Evolutionary conservation across 2,113 vertebrate species (phyloP).

Genomic region (Hepsetus odoe): DNA sequence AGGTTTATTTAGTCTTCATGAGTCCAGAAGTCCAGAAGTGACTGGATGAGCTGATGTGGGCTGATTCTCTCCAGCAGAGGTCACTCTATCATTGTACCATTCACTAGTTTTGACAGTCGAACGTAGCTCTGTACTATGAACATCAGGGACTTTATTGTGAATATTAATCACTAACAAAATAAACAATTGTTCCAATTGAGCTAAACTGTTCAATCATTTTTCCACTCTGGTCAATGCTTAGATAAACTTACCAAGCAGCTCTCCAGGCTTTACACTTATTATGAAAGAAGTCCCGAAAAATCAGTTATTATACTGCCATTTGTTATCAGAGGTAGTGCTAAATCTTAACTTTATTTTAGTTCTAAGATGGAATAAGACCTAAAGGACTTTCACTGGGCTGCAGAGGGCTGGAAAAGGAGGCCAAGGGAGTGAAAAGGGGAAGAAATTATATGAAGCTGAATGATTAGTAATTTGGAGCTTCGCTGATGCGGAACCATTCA

Average conservation of each 20-base stretch:
- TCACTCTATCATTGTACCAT: slow-evolving; percentile 49
- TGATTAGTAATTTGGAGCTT: background rate
- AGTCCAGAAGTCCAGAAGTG: background rate
- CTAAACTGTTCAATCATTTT: background rate
- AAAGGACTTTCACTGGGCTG: background rate
- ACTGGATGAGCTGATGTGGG: slow-evolving; percentile 18
- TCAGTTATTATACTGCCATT: background rate
- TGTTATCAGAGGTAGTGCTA: background rate
- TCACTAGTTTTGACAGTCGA: background rate
- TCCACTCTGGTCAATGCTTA: background rate
- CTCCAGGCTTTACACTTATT: background rate
- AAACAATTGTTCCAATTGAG: background rate
- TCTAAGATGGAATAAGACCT: background rate
- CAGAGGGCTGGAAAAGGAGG: background rate
- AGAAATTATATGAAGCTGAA: background rate
- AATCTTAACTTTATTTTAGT: background rate
- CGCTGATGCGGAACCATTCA: slow-evolving; percentile 9
- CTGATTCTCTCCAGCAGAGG: slow-evolving; percentile 51
- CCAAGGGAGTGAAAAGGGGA: background rate
- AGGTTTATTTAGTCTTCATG: background rate
- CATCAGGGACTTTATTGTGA: background rate
- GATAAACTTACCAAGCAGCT: too few relatives aligned
- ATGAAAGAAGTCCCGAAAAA: background rate
- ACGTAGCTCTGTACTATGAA: background rate
- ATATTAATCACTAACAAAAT: background rate